Conservation (phyloP, 1,140 invertebrate genomes). For the Chironomus tepperi region DNA sequence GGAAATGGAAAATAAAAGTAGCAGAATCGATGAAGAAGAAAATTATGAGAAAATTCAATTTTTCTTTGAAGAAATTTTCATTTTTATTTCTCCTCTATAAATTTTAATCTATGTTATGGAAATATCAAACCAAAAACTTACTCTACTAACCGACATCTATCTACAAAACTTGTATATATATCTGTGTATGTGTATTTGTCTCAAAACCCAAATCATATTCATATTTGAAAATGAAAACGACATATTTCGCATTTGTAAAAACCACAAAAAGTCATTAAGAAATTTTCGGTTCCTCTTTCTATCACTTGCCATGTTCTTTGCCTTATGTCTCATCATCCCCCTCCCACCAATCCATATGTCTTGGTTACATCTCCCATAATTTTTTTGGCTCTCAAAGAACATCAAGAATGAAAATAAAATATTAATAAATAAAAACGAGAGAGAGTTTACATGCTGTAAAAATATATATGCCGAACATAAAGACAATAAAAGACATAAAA, state of each 20-base stretch:
- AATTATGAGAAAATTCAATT: too few species aligned
- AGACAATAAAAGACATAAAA: too few species aligned
- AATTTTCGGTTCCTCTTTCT: background rate
- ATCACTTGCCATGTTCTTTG: background rate
- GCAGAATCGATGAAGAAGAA: too few species aligned
- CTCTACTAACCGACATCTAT: background rate
- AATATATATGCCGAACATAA: background rate
- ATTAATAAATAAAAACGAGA: background rate
- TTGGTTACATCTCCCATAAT: background rate
- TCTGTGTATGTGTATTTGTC: background rate
- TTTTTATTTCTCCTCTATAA: too few species aligned
- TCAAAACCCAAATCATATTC: slow-evolving; percentile 4
- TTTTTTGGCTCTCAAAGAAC: background rate
- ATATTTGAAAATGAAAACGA: slow-evolving; percentile 5
- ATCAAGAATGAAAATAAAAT: too few species aligned
- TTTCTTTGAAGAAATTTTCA: too few species aligned
- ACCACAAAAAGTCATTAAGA: slow-evolving; percentile 2
- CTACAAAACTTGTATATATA: background rate
- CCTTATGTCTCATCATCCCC: too few species aligned
- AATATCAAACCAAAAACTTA: background rate
- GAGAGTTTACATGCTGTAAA: background rate
- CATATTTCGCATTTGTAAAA: background rate
- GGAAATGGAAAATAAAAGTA: too few species aligned
- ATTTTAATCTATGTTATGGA: too few species aligned
- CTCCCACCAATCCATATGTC: too few species aligned